Base-by-base conservation (phyloP, 2,113 vertebrate genomes). In the Petrocephalus zakoni region DNA sequence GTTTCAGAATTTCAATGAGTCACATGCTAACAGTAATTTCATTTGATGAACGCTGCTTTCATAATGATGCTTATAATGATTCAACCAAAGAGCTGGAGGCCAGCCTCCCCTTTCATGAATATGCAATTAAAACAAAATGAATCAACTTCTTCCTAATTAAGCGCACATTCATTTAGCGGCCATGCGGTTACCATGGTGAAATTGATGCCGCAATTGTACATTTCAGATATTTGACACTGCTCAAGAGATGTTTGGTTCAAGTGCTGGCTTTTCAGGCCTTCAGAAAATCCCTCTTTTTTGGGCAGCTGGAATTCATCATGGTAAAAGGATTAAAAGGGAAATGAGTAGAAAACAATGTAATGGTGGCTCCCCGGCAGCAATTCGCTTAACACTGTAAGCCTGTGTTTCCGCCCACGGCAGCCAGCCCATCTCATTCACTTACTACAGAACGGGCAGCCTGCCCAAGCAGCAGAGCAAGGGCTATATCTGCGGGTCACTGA, bases 101-200 rank as follows among this genome's bases (percentile, higher is more conserved):
- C 49, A 53, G 52, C 49, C 25, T 55, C 25, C 29, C 52, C 52
- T 55, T 86, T 86, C 52, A 86, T 86, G 51, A 86, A 86, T 86
- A 86, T 55, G n/a, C 84, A 86, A 86, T 86, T 86, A 87, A 87
- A 87, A 61, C 25, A 55, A 52, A 87, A 87, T 87, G 21, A 64
- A 87, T 87, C 53, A 64, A 61, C 86, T 87, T 87, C 56, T 87
- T 87, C 55, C 37, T 64, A 64, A 87, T 64, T 87, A 64, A 64
- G 34, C 4, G 37, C 17, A 47, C 86, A 61, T 87, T 87, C 56
- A 61, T 87, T 61, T 87, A 58, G 86, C 61, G 8, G 29, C 86
- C 56, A 46, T 87, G 86, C 21, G 19, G 86, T 87, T 64, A 25
- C 86, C 86, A 87, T 87, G 86, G 86, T 46, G 56, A 87, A 42